These are phyloP conservation scores for Rosalia funebris DNA, from an alignment of 2,888 invertebrate genomes.

Conservation along the genomic window DNA sequence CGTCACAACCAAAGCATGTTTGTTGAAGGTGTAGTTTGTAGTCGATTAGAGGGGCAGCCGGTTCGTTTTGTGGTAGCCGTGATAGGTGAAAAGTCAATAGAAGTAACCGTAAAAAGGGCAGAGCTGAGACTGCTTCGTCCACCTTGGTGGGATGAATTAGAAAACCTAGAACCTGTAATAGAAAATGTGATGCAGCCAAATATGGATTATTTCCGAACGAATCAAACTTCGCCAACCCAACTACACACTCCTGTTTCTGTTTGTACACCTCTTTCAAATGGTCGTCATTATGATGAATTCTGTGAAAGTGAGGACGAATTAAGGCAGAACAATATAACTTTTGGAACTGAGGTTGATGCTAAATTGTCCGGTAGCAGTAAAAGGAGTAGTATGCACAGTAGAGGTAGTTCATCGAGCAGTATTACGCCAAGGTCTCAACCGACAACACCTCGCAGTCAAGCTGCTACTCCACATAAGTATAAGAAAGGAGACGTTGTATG, in stretches of 20 bases:
- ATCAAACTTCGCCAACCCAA: slow-evolving; percentile 68
- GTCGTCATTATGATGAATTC: slow-evolving; percentile 78
- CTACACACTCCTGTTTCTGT: slow-evolving; percentile 64
- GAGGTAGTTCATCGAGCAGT: slow-evolving; percentile 91
- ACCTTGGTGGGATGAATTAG: slow-evolving; percentile 97
- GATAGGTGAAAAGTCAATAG: slow-evolving; percentile 64
- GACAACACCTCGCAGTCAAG: slow-evolving; percentile 87
- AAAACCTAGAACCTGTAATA: slow-evolving; percentile 65
- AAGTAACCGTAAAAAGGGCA: slow-evolving; percentile 84
- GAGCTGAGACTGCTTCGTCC: slow-evolving; percentile 90
- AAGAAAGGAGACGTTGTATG: slow-evolving; percentile 97
- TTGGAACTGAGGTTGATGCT: slow-evolving; percentile 81
- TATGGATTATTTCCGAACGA: slow-evolving; percentile 47
- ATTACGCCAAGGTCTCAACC: slow-evolving; percentile 91
- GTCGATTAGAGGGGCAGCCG: slow-evolving; percentile 72
- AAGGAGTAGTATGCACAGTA: slow-evolving; percentile 89
- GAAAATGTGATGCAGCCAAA: slow-evolving; percentile 39
- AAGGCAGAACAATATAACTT: slow-evolving; percentile 80
- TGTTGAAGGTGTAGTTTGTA: slow-evolving; percentile 84
- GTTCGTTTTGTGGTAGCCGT: slow-evolving; percentile 76
- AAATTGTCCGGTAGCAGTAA: slow-evolving; percentile 82
- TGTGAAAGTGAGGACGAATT: slow-evolving; percentile 92
- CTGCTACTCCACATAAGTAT: slow-evolving; percentile 93
- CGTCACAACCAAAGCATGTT: slow-evolving; percentile 79
- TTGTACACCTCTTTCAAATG: slow-evolving; percentile 68